Evolutionary conservation across 2,888 invertebrate species (phyloP), one percentile per base, ranked within the genome.

Genomic region (Diarsia rubi): DNA sequence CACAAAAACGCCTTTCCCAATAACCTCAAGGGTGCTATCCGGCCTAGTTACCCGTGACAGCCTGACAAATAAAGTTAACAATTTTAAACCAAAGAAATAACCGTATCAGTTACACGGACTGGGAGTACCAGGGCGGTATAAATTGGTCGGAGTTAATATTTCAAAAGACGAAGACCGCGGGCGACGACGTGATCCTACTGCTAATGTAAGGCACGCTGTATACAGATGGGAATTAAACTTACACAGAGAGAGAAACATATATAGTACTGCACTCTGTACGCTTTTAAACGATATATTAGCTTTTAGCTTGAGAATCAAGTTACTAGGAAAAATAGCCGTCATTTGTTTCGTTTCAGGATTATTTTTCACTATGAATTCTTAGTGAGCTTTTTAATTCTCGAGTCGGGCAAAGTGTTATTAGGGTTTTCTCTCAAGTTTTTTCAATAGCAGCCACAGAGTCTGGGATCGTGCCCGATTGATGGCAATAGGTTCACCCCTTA

Each of bases 71-170:
- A 73, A 77, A 70, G 76, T 75, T 78, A 72, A 82, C 47, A 72
- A 74, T 69, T 77, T 70, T 78, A 67, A 82, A 78, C 69, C 68
- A 69, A 79, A 80, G 78, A 80, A 81, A 74, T 84, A 82, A 77
- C 66, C 70, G 75, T 83, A 86, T 88, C 85, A 75, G 81, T 86
- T 83, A 78, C 80, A 68, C 57, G 42, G 54, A 76, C 72, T 65
- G 54, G 45, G 49, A 71, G 24, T 83, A 85, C 83, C 75, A 82
- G 82, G 84, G n/a, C 52, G n/a, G 72, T 73, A 86, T 86, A 85
- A 88, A 85, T 83, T 82, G 81, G 75, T 37, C 63, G 47, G 84
- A 82, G 87, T 87, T 88, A 86, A 88, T 88, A 88, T 88, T 88
- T 88, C 88, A 88, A 85, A 86, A 88, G 84, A 82, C 76, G 78